Conservation (phyloP, 2,797 vertebrate species). For the Lepilemur septentrionalis region DNA sequence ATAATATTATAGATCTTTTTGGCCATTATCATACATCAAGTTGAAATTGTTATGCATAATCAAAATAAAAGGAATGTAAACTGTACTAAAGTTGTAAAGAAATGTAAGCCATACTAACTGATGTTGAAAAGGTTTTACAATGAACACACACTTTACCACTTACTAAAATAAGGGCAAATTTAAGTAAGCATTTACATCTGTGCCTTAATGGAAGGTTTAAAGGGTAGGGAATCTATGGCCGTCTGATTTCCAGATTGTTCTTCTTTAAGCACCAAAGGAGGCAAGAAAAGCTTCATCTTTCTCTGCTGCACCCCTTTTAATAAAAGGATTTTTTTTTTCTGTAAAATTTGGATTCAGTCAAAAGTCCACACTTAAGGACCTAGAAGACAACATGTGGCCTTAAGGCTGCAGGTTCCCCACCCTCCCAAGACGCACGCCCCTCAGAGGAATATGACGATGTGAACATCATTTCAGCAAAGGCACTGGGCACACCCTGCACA, state of each 20-base stretch:
- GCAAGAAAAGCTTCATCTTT: background rate
- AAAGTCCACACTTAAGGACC: background rate
- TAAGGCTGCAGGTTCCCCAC: background rate
- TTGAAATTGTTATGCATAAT: slow-evolving; percentile 55
- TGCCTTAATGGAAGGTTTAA: slow-evolving; percentile 71
- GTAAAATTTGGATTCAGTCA: background rate
- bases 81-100: slow-evolving; percentile 42
- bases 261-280: background rate
- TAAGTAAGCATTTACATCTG: slow-evolving; percentile 75
- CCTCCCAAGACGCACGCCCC: slow-evolving; percentile 78
- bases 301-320: background rate
- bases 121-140: slow-evolving; percentile 71
- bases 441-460: slow-evolving; percentile 80
- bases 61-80: slow-evolving; percentile 67
- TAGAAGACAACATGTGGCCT: background rate
- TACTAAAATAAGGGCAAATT: slow-evolving; percentile 75
- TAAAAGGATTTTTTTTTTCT: background rate
- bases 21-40: slow-evolving; percentile 56
- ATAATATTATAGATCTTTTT: slow-evolving; percentile 58
- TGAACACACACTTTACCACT: slow-evolving; percentile 61
- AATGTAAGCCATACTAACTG: slow-evolving; percentile 43
- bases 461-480: slow-evolving; percentile 82
- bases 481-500: slow-evolving; percentile 86
- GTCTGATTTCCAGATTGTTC: background rate
- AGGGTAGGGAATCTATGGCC: background rate